These are phyloP conservation scores for Plotosus lineatus DNA, from an alignment of 2,113 vertebrate species.

Conservation along the genomic window DNA sequence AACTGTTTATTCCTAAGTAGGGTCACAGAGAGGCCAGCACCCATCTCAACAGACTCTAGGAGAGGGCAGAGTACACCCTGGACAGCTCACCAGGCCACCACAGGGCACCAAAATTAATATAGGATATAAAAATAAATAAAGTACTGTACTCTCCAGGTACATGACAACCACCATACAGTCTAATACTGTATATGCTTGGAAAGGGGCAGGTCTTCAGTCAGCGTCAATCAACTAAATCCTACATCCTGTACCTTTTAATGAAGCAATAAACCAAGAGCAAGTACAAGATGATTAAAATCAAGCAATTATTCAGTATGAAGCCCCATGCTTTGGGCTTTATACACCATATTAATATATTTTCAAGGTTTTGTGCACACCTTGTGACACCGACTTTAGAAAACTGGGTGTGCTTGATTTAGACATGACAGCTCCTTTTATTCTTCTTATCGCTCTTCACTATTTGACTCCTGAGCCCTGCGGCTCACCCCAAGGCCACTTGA, in stretches of 20 bases:
- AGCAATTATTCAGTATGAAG: background rate
- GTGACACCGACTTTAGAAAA: background rate
- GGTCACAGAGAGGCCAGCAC: too few species aligned
- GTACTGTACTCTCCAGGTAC: too few species aligned
- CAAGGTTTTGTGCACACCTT: background rate
- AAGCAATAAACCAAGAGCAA: background rate
- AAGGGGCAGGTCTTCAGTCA: too few species aligned
- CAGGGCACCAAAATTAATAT: too few species aligned
- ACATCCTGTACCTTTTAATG: background rate
- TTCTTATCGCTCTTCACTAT: constrained; percentile 40
- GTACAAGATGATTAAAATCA: background rate
- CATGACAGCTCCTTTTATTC: constrained; percentile 24
- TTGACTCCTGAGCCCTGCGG: constrained; percentile 48
- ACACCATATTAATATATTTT: background rate
- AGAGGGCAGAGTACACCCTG: too few species aligned
- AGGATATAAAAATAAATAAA: too few species aligned
- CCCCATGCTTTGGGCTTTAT: background rate
- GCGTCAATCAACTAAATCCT: too few species aligned
- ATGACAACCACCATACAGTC: too few species aligned
- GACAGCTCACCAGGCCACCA: too few species aligned
- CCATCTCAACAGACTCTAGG: too few species aligned
- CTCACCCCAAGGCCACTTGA: constrained; percentile 39
- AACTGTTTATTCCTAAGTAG: too few species aligned
- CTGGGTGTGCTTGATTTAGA: background rate
- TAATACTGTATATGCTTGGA: too few species aligned